Percentiles rank a stretch among this genome's conserved stretches.
Evolutionary conservation across 2,888 invertebrate genomes (phyloP).

Genomic region (Acanthosepion lycidas): DNA sequence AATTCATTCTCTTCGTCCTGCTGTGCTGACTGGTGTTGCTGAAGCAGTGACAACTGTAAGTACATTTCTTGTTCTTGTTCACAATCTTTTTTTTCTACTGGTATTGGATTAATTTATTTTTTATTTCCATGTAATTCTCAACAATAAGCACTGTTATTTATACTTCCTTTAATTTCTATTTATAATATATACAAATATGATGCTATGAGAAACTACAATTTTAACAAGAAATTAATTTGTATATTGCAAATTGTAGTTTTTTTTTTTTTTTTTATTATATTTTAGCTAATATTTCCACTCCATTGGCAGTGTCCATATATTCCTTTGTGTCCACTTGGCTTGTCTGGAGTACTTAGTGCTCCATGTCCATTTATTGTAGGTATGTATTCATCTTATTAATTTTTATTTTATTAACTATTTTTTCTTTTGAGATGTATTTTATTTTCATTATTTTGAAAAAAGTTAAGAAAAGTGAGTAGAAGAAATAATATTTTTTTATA

Average conservation of each 20-base stretch:
- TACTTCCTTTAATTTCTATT: no score
- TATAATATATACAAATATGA: neutral
- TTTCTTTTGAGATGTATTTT: neutral
- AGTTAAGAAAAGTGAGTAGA: neutral
- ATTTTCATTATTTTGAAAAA: neutral
- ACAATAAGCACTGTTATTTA: no score
- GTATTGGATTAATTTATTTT: no score
- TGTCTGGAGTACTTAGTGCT: conserved; percentile 96
- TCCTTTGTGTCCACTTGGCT: conserved; percentile 95
- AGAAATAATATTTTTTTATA: neutral
- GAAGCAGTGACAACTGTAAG: conserved; percentile 88
- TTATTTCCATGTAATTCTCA: no score
- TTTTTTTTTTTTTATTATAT: conserved; percentile 56
- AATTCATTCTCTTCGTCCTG: conserved; percentile 93
- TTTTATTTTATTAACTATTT: neutral
- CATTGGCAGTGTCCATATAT: conserved; percentile 99
- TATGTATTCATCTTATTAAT: conserved; percentile 58
- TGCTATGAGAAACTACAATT: neutral
- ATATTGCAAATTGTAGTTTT: neutral
- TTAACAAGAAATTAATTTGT: neutral
- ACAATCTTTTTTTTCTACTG: no score
- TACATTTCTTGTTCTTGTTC: neutral
- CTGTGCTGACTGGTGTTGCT: conserved; percentile 95
- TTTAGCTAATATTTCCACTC: conserved; percentile 92
- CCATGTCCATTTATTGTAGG: conserved; percentile 96